Evolutionary conservation across 2,113 vertebrate genomes (phyloP).

Genomic region (Bostrychus sinensis): DNA sequence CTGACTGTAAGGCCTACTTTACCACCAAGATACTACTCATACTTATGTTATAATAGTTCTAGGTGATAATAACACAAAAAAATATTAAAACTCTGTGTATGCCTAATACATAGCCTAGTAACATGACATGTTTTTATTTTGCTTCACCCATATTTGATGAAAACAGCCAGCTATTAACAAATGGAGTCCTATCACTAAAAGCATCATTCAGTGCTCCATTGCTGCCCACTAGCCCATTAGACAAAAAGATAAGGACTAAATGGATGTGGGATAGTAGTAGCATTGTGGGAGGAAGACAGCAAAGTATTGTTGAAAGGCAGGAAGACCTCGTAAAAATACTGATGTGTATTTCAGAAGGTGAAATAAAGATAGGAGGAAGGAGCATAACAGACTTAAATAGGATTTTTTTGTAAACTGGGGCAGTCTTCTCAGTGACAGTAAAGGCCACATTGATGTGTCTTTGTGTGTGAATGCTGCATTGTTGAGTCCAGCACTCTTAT

Average conservation of each 20-base stretch:
- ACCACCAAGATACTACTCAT: too few species aligned
- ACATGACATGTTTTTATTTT: too few species aligned
- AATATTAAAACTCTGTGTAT: slow-evolving; percentile 39
- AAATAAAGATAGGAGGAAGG: neutral
- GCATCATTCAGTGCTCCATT: slow-evolving; percentile 39
- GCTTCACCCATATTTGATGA: neutral
- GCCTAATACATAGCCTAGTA: too few species aligned
- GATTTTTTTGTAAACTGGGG: slow-evolving; percentile 12
- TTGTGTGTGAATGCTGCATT: slow-evolving; percentile 43
- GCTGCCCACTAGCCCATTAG: slow-evolving; percentile 41
- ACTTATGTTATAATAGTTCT: too few species aligned
- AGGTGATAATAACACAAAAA: neutral
- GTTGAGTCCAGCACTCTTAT: slow-evolving; percentile 53
- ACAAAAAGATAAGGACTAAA: neutral
- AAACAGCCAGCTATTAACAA: neutral
- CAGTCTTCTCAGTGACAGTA: slow-evolving; percentile 9
- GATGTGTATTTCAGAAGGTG: neutral
- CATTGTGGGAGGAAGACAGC: slow-evolving; percentile 17
- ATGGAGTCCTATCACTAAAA: neutral
- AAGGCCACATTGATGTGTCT: slow-evolving; percentile 22
- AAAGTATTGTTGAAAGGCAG: slow-evolving; percentile 14
- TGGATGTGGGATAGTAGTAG: slow-evolving; percentile 3
- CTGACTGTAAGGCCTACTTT: too few species aligned
- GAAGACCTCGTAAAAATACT: neutral
- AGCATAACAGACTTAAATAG: slow-evolving; percentile 8